Base-by-base conservation (phyloP, 64 coral and sea anemone species). In the Stichodactyla mertensii region DNA sequence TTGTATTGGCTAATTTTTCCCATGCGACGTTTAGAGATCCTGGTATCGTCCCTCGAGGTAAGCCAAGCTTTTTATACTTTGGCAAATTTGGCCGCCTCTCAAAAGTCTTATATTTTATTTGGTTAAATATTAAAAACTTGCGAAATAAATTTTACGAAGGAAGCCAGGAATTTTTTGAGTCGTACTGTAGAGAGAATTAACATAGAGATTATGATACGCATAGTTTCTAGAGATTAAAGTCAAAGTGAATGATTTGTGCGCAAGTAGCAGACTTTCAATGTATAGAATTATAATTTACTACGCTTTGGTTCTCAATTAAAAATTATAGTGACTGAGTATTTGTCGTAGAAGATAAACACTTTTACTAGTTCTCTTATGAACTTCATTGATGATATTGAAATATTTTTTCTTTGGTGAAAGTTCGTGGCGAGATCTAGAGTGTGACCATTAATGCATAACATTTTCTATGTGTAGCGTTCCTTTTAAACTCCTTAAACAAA, bases 1-100 rank as follows among this genome's bases (percentile, higher is more conserved):
- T 99, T 87, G 93, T 99, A 11, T 69, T 99, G 23, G 88, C 93
- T 71, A 99, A 92, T 84, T 99, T 99, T 84, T 81, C 93, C 26
- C 93, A 99, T 88, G 97, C 97, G 16, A 91, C 97, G 10, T 85
- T 99, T 27, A 89, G 80, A 93, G 97, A 99, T 62, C 97, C 97
- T 10, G 97, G 97, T 12, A 92, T 92, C 52, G 91, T 99, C 71
- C 97, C 97, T 7, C 83, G 93, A 95, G 97, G 97, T 99, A 93
- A 67, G 89, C 10, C 69, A 74, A 31, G 22, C 69, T 74, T 74
- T 74, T 58, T 15, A 45, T 66, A 61, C 59, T 61, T 61, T 66
- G 62, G 27, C 69, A 74, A 58, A 74, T 74, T 74, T 74, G 62
- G 69, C 27, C 69, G 69, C 19, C 8, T 27, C 11, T 74, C 26